Evolutionary conservation across 2,888 invertebrate genomes (phyloP).

Genomic region (Tetragonisca angustula): DNA sequence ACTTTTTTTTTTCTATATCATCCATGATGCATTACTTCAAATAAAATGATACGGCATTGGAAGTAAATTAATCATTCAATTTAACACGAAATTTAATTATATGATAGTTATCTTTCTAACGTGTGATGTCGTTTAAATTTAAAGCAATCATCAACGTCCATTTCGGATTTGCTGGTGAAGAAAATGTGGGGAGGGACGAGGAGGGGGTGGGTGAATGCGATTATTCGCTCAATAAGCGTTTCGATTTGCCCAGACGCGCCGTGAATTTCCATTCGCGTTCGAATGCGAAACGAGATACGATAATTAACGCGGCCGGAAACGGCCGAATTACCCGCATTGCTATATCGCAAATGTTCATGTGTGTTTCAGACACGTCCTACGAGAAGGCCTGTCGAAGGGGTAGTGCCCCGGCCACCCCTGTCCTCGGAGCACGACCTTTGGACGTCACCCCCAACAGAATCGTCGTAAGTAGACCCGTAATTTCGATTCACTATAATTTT

Average conservation of each 20-base stretch:
- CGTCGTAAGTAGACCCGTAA: slow-evolving; percentile 86
- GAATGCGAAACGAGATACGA: slow-evolving; percentile 53
- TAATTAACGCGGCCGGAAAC: slow-evolving; percentile 46
- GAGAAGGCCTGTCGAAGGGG: slow-evolving; percentile 95
- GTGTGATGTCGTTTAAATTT: too few relatives aligned
- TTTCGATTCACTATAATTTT: slow-evolving; percentile 45
- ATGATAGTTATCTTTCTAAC: too few relatives aligned
- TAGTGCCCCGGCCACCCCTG: slow-evolving; percentile 93
- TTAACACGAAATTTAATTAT: too few relatives aligned
- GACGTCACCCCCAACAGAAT: slow-evolving; percentile 92
- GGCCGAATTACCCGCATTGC: slow-evolving; percentile 27
- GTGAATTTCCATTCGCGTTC: slow-evolving; percentile 15
- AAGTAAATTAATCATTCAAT: too few relatives aligned
- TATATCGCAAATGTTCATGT: slow-evolving; percentile 56
- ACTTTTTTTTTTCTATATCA: too few relatives aligned
- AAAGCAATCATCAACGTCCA: too few relatives aligned
- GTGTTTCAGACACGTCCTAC: slow-evolving; percentile 93
- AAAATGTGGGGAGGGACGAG: neutral
- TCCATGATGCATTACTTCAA: too few relatives aligned
- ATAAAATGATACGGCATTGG: too few relatives aligned
- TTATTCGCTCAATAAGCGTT: slow-evolving; percentile 33
- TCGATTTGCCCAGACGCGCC: slow-evolving; percentile 27
- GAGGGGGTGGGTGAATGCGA: neutral
- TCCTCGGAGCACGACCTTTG: slow-evolving; percentile 89
- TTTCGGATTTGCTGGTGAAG: neutral